phyloP scores from a whole-genome alignment of 2,113 vertebrate genomes.

The Cnemophilus loriae region DNA sequence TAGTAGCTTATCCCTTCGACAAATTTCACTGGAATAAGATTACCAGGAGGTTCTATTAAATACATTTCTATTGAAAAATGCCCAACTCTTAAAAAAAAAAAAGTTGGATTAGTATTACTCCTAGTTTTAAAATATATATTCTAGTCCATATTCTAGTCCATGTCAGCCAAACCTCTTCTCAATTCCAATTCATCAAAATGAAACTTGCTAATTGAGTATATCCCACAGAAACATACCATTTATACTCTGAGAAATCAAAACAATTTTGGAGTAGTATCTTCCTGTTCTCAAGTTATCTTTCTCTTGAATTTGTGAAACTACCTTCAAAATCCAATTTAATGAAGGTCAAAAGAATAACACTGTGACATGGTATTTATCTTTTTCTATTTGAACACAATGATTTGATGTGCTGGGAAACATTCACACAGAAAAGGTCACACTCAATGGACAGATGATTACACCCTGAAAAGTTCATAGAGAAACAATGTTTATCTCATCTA shows the following conservation, averaged over 20 bases:
- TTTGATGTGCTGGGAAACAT: conserved; percentile 16
- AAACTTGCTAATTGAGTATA: background rate
- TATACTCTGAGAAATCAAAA: background rate
- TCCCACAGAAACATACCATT: background rate
- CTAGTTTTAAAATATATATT: background rate
- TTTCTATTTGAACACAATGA: conserved; percentile 4
- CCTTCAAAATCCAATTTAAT: conserved; percentile 39
- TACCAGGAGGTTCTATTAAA: background rate
- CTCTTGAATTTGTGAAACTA: background rate
- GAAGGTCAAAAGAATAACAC: conserved; percentile 56
- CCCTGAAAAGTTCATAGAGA: conserved; percentile 43
- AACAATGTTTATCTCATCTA: conserved; percentile 23
- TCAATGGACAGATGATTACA: conserved; percentile 34
- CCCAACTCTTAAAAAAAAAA: background rate
- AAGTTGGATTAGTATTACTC: background rate
- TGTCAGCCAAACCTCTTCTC: background rate
- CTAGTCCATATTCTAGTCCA: background rate
- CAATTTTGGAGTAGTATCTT: background rate
- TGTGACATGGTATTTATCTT: conserved; percentile 40
- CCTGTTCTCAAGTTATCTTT: conserved; percentile 2
- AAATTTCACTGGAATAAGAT: background rate
- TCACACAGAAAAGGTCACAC: conserved; percentile 52
- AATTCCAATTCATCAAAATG: background rate
- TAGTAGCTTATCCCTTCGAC: background rate
- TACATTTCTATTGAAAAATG: background rate